phyloP scores from a whole-genome alignment of 2,113 vertebrate species.

The Tyrannus savana region DNA sequence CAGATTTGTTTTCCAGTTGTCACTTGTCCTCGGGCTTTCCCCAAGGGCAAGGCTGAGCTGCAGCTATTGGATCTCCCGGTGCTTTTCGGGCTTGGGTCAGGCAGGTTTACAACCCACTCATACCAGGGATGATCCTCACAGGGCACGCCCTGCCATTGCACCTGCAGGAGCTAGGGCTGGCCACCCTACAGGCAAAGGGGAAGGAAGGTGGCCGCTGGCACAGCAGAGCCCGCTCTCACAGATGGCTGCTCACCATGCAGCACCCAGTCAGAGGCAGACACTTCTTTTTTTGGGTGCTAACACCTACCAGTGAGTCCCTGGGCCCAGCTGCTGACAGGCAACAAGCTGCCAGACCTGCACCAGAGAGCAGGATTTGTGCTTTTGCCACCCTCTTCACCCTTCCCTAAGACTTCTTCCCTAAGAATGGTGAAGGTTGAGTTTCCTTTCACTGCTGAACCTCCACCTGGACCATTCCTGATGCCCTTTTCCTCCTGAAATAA shows the following conservation, averaged over 20 bases:
- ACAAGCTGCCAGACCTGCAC: not conserved
- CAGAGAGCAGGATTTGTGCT: not conserved
- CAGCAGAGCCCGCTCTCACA: not conserved
- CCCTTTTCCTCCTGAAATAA: not conserved
- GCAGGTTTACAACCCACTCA: rapidly evolving
- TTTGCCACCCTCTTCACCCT: not conserved
- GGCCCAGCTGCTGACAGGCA: not conserved
- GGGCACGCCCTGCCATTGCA: not conserved
- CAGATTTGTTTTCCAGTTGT: slow-evolving; percentile 20
- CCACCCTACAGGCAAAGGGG: not conserved
- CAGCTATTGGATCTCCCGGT: not conserved
- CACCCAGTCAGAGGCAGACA: not conserved
- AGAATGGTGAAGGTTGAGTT: not conserved
- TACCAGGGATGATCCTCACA: rapidly evolving
- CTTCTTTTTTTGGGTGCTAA: not conserved
- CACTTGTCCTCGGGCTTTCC: not conserved
- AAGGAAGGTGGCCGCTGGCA: rapidly evolving
- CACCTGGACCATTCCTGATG: not conserved
- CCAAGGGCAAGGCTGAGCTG: not conserved
- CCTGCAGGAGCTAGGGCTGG: not conserved
- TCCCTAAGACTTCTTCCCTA: not conserved
- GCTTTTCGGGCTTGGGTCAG: not conserved
- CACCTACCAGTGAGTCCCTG: not conserved
- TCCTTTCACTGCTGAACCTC: not conserved
- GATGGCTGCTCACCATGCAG: rapidly evolving